Percentiles rank a stretch among this genome's conserved stretches.
Evolutionary conservation across 2,888 invertebrate genomes (phyloP).

Genomic region (Nephrotoma flavescens): DNA sequence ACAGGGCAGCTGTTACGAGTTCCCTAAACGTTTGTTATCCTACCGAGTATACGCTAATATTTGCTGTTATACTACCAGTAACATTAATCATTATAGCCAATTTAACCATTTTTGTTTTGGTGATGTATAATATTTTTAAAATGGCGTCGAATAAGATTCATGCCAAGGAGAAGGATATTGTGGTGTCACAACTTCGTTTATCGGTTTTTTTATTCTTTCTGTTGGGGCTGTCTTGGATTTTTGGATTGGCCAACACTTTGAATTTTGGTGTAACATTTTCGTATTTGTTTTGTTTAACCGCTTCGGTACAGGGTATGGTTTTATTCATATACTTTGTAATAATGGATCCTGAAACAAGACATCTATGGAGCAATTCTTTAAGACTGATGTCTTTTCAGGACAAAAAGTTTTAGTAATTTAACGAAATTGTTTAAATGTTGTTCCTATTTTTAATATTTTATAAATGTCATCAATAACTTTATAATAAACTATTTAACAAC

Average conservation of each 20-base stretch:
- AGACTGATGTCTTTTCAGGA: not conserved
- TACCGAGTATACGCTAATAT: slow-evolving; percentile 34
- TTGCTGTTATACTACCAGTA: slow-evolving; percentile 39
- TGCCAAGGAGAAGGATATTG: slow-evolving; percentile 25
- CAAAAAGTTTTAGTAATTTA: not conserved
- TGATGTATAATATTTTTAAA: slow-evolving; percentile 36
- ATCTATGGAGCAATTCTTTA: slow-evolving; percentile 29
- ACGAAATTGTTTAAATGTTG: not conserved
- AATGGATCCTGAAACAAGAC: slow-evolving; percentile 38
- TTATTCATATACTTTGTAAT: slow-evolving; percentile 46
- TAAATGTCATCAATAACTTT: not conserved
- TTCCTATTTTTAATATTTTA: not conserved
- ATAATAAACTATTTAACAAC: not conserved
- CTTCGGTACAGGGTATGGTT: slow-evolving; percentile 45
- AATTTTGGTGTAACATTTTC: slow-evolving; percentile 37
- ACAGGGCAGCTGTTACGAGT: slow-evolving; percentile 14
- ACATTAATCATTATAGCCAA: slow-evolving; percentile 37
- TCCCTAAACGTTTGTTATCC: slow-evolving; percentile 34
- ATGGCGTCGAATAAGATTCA: slow-evolving; percentile 33
- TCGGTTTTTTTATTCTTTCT: slow-evolving; percentile 44
- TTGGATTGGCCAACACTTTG: slow-evolving; percentile 40
- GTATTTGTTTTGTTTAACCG: slow-evolving; percentile 46
- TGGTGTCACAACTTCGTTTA: slow-evolving; percentile 37
- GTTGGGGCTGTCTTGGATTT: slow-evolving; percentile 45
- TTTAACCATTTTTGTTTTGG: slow-evolving; percentile 37